Evolutionary conservation across 2,797 vertebrate genomes (phyloP).

Genomic region (Pipistrellus kuhlii): DNA sequence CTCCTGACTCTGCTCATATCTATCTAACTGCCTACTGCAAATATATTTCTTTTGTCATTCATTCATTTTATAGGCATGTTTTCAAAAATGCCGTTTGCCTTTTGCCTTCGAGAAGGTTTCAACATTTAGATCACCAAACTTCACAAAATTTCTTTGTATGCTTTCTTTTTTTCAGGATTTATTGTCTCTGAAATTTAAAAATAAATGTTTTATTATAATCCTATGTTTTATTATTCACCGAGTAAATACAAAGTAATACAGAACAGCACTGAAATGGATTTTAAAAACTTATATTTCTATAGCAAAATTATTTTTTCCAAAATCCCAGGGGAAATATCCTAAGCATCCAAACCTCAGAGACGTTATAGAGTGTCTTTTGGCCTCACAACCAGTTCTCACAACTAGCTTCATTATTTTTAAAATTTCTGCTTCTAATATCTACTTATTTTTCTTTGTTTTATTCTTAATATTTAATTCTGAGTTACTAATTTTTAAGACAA

Average conservation of each 20-base stretch:
- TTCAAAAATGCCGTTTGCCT: constrained; percentile 24
- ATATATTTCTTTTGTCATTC: neutral
- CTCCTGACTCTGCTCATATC: neutral
- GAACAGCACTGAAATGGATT: neutral
- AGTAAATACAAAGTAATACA: neutral
- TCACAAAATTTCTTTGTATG: neutral
- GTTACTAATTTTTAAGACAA: neutral
- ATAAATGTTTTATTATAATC: neutral
- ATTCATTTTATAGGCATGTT: neutral
- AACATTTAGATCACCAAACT: neutral
- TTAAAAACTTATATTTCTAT: neutral
- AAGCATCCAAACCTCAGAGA: neutral
- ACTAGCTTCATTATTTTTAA: neutral
- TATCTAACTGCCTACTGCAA: neutral
- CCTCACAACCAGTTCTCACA: neutral
- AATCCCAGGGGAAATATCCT: neutral
- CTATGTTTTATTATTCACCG: neutral
- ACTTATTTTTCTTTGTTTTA: neutral
- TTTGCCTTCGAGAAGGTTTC: neutral
- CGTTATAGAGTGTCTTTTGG: neutral
- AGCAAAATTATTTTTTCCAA: neutral
- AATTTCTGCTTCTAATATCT: neutral
- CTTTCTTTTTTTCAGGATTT: neutral
- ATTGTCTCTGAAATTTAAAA: neutral
- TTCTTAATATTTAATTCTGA: neutral